phyloP scores from a whole-genome alignment of 2,888 invertebrate genomes.

The Ectemnius continuus region DNA sequence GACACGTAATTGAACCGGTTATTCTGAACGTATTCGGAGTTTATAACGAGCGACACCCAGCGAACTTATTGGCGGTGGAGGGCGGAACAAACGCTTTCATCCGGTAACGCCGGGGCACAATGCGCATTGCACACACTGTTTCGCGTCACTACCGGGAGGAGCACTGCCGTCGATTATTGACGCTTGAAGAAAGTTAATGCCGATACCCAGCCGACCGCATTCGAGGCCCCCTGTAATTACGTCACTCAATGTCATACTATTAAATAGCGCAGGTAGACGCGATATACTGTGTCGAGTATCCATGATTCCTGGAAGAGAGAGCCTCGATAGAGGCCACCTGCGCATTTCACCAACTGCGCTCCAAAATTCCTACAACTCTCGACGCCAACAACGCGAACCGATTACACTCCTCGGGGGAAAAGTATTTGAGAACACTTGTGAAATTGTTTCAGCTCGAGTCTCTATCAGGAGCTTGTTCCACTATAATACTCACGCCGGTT shows the following conservation, averaged over 20 bases:
- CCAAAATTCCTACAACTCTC: neutral
- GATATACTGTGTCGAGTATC: too few relatives aligned
- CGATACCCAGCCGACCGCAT: neutral
- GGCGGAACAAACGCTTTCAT: neutral
- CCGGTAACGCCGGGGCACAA: neutral
- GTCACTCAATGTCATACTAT: neutral
- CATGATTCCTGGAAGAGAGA: too few relatives aligned
- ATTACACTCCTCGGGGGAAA: neutral
- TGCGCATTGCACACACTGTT: neutral
- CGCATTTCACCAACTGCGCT: neutral
- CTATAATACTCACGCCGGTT: conserved; percentile 38
- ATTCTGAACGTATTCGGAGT: conserved; percentile 28
- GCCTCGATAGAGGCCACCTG: neutral
- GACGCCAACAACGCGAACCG: neutral
- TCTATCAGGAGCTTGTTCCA: neutral
- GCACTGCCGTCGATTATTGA: neutral
- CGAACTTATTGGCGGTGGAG: conserved; percentile 15
- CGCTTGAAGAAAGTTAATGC: conserved; percentile 1
- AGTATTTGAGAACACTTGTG: neutral
- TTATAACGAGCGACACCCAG: conserved; percentile 26
- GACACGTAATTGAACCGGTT: conserved; percentile 43
- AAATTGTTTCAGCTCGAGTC: neutral
- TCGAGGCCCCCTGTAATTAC: neutral
- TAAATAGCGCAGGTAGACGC: neutral
- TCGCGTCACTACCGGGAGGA: neutral